These are phyloP conservation scores for Nysson spinosus DNA, from an alignment of 2,888 invertebrate genomes.

Conservation along the genomic window DNA sequence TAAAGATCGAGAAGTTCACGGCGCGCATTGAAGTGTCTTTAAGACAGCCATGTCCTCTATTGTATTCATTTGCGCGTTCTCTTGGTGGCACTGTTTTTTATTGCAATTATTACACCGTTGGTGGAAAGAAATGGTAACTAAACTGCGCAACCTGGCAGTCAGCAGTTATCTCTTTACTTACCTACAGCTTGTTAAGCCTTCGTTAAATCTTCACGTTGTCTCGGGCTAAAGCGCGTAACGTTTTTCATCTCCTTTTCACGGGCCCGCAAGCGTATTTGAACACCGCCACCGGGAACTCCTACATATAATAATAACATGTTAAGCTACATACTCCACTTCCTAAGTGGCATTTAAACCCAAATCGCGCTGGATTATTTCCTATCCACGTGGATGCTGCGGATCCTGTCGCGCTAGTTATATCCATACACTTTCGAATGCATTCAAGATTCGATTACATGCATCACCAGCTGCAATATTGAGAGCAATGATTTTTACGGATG, in stretches of 20 bases:
- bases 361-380: slow-evolving; percentile 43
- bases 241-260: slow-evolving; percentile 31
- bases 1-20: no score
- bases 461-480: neutral
- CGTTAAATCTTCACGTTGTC: slow-evolving; percentile 51
- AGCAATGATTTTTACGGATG: neutral
- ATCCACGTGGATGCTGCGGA: slow-evolving; percentile 24
- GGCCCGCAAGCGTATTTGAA: slow-evolving; percentile 34
- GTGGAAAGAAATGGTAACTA: slow-evolving; percentile 23
- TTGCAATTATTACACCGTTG: slow-evolving; percentile 13
- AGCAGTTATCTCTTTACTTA: slow-evolving; percentile 28
- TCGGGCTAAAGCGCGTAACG: slow-evolving; percentile 24
- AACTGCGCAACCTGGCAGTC: slow-evolving; percentile 21
- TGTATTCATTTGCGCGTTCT: no score
- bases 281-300: slow-evolving; percentile 26
- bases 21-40: no score
- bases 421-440: slow-evolving; percentile 10
- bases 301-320: slow-evolving; percentile 46
- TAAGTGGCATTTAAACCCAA: slow-evolving; percentile 46
- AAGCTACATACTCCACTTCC: slow-evolving; percentile 32
- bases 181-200: slow-evolving; percentile 51
- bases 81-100: neutral
- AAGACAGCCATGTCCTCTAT: no score
- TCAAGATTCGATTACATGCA: slow-evolving; percentile 13
- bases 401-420: slow-evolving; percentile 17